phyloP scores from a whole-genome alignment of 2,797 vertebrate species.

The Cetoscarus ocellatus region DNA sequence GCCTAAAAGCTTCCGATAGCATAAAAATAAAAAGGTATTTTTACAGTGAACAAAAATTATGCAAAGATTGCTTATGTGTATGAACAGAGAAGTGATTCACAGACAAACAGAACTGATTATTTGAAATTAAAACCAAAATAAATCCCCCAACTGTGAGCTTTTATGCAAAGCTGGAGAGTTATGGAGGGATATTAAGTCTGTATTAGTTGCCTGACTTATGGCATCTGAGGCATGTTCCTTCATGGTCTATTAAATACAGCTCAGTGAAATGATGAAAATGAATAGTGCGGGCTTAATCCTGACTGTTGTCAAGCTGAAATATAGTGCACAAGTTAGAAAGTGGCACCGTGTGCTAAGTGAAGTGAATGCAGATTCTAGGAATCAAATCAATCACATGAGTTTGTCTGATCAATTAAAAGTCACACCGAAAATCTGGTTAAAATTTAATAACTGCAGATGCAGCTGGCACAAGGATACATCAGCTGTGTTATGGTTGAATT shows the following conservation, averaged over 20 bases:
- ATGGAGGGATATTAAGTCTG: constrained; percentile 50
- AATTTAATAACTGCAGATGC: constrained; percentile 36
- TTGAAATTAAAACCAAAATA: constrained; percentile 37
- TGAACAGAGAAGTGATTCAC: constrained; percentile 23
- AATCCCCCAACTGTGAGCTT: constrained; percentile 37
- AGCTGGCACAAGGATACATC: constrained; percentile 20
- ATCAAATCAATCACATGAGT: constrained; percentile 48
- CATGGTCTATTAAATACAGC: constrained; percentile 68
- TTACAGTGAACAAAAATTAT: background rate
- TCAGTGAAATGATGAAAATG: constrained; percentile 69
- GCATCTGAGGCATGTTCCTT: constrained; percentile 51
- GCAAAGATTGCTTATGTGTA: constrained; percentile 17
- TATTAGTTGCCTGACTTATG: constrained; percentile 67
- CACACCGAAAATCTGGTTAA: constrained; percentile 25
- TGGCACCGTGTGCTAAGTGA: constrained; percentile 36
- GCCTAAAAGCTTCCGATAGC: background rate
- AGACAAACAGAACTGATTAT: constrained; percentile 53
- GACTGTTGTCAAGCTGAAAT: constrained; percentile 54
- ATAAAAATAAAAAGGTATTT: constrained; percentile 10
- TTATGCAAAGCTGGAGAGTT: constrained; percentile 48
- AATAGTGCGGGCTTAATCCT: constrained; percentile 56
- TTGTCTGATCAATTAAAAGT: constrained; percentile 40
- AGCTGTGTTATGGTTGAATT: constrained; percentile 34
- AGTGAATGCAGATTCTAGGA: constrained; percentile 20
- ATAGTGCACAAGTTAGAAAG: constrained; percentile 29